Percentiles rank a stretch among this genome's conserved stretches.
phyloP scores from a whole-genome alignment of 2,797 vertebrate genomes.

The Sebastes matsubarae region DNA sequence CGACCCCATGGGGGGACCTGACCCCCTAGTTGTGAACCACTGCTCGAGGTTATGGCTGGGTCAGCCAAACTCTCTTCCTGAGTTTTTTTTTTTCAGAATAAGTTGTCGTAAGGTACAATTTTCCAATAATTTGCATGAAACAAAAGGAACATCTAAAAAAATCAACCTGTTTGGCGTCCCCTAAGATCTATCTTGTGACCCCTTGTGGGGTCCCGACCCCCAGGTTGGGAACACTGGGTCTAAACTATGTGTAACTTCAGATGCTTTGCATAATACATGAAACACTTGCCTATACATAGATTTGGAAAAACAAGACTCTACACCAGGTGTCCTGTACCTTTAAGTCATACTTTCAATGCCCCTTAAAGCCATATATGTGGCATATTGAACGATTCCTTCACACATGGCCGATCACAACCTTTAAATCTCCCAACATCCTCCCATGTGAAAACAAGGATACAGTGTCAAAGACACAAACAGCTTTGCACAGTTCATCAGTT shows the following conservation, averaged over 20 bases:
- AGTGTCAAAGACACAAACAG: background rate
- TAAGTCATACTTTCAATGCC: background rate
- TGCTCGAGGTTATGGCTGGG: too few species aligned
- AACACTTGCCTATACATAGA: background rate
- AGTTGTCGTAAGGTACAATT: too few species aligned
- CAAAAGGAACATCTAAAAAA: too few species aligned
- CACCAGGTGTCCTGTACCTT: background rate
- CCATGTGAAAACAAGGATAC: background rate
- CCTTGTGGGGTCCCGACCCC: too few species aligned
- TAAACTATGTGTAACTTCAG: background rate
- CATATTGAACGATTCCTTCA: background rate
- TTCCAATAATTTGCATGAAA: too few species aligned
- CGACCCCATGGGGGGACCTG: too few species aligned
- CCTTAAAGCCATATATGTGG: background rate
- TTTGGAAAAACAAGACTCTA: background rate
- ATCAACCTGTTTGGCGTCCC: too few species aligned
- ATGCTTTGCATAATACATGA: background rate
- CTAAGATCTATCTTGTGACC: too few species aligned
- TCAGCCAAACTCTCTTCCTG: too few species aligned
- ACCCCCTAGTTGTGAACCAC: too few species aligned
- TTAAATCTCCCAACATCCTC: background rate
- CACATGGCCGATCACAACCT: constrained; percentile 12
- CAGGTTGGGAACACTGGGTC: too few species aligned
- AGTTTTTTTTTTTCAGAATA: too few species aligned
- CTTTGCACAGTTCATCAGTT: constrained; percentile 34